Conservation (phyloP, 2,113 vertebrate genomes). For the Eclectus roratus region DNA sequence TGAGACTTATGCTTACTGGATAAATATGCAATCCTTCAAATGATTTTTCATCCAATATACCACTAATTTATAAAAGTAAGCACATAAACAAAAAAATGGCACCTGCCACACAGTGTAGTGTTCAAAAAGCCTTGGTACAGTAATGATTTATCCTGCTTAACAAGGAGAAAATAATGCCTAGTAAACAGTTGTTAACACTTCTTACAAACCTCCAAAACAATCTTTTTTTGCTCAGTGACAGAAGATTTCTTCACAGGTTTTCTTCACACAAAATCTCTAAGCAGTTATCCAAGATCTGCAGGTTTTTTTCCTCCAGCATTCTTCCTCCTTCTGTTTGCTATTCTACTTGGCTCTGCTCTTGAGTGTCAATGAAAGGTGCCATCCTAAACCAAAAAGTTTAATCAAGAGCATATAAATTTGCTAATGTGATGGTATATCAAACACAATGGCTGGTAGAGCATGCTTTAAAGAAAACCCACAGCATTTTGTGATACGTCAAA, state of each 20-base stretch:
- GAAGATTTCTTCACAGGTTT: slow-evolving; percentile 43
- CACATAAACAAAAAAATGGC: slow-evolving; percentile 1
- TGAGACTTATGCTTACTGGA: not conserved
- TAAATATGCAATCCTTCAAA: not conserved
- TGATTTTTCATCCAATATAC: not conserved
- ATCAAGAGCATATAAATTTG: slow-evolving; percentile 14
- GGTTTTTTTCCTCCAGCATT: slow-evolving; percentile 15
- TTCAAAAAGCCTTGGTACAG: not conserved
- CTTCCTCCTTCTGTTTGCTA: slow-evolving; percentile 2
- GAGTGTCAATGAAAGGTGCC: slow-evolving; percentile 3
- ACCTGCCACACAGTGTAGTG: not conserved
- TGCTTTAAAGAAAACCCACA: slow-evolving; percentile 18
- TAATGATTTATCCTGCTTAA: slow-evolving; percentile 27
- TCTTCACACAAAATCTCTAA: slow-evolving; percentile 20
- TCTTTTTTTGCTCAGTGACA: not conserved
- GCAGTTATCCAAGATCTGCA: slow-evolving; percentile 1
- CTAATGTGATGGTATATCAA: not conserved
- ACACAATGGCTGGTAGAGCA: not conserved
- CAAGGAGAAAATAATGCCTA: not conserved
- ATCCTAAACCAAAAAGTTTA: slow-evolving; percentile 13
- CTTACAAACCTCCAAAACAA: not conserved
- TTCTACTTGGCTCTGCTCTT: slow-evolving; percentile 18
- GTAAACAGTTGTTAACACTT: slow-evolving; percentile 4
- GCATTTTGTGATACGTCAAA: not conserved
- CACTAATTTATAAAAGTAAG: slow-evolving; percentile 18